Conservation (phyloP, 2,113 vertebrate genomes). For the Pelobates fuscus region DNA sequence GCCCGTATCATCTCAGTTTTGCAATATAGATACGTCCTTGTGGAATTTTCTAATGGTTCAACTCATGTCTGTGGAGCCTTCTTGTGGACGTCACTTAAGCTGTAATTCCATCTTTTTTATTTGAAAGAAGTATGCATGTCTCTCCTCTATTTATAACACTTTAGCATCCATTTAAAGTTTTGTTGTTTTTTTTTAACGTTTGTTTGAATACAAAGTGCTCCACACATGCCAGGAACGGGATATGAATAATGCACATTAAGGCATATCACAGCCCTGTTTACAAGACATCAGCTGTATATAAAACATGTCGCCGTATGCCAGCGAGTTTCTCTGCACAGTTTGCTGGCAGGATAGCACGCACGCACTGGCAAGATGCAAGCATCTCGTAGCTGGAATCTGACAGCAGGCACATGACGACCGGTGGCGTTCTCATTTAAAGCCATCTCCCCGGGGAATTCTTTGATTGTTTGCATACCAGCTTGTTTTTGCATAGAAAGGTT, state of each 20-base stretch:
- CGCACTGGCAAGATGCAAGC: constrained; percentile 38
- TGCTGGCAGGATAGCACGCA: constrained; percentile 43
- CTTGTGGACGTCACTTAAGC: not conserved
- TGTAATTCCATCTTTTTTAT: too few species aligned
- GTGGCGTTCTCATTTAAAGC: constrained; percentile 49
- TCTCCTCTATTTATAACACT: not conserved
- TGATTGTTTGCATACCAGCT: constrained; percentile 48
- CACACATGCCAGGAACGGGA: not conserved
- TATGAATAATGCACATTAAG: constrained; percentile 40
- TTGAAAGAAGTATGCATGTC: too few species aligned
- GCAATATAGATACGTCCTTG: too few species aligned
- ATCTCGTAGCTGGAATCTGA: constrained; percentile 48
- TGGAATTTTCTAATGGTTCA: not conserved
- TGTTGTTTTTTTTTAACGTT: not conserved
- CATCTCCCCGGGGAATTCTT: constrained; percentile 36
- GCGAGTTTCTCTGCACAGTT: constrained; percentile 32
- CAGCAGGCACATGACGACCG: constrained; percentile 44
- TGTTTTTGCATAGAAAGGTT: constrained; percentile 49
- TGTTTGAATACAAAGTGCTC: constrained; percentile 11
- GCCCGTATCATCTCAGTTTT: too few species aligned
- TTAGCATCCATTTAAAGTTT: not conserved
- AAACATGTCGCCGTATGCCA: constrained; percentile 38
- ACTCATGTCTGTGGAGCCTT: not conserved
- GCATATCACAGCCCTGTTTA: constrained; percentile 35
- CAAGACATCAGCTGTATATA: constrained; percentile 40